Conservation (phyloP, 2,113 vertebrate genomes). For the Carassius gibelio region DNA sequence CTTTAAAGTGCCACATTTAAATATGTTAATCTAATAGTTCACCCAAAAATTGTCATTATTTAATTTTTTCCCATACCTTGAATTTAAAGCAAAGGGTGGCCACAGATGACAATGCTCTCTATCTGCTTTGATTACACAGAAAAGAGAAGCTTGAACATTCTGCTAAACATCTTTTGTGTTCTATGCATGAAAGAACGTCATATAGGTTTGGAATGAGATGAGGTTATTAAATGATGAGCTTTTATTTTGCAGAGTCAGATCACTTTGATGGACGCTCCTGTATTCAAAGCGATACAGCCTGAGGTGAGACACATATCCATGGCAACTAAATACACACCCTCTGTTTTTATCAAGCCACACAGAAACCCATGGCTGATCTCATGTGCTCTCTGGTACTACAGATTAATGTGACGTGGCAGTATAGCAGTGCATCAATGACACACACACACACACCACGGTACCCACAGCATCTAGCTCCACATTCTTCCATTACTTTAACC, state of each 20-base stretch:
- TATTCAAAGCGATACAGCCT: conserved; percentile 93
- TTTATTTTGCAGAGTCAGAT: conserved; percentile 84
- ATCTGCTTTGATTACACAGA: not conserved
- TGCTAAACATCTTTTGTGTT: not conserved
- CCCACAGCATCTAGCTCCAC: conserved; percentile 12
- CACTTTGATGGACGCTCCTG: conserved; percentile 90
- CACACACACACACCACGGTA: not conserved
- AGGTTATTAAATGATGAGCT: conserved; percentile 26
- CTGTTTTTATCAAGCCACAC: not conserved
- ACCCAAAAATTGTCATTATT: not conserved
- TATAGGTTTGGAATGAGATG: not conserved
- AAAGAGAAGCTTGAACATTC: not conserved
- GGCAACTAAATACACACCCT: not conserved
- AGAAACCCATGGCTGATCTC: conserved; percentile 15
- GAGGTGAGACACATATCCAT: conserved; percentile 76
- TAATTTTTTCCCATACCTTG: not conserved
- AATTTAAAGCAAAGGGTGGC: not conserved
- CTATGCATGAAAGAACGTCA: not conserved
- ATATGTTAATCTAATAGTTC: not conserved
- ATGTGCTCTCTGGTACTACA: conserved; percentile 13
- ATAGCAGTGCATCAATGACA: not conserved
- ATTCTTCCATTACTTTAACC: conserved; percentile 29
- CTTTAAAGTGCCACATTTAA: not conserved
- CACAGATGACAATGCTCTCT: too few relatives aligned
- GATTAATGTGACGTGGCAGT: conserved; percentile 13